phyloP scores from a whole-genome alignment of 1,140 invertebrate species.

The Lepidurus apus region DNA sequence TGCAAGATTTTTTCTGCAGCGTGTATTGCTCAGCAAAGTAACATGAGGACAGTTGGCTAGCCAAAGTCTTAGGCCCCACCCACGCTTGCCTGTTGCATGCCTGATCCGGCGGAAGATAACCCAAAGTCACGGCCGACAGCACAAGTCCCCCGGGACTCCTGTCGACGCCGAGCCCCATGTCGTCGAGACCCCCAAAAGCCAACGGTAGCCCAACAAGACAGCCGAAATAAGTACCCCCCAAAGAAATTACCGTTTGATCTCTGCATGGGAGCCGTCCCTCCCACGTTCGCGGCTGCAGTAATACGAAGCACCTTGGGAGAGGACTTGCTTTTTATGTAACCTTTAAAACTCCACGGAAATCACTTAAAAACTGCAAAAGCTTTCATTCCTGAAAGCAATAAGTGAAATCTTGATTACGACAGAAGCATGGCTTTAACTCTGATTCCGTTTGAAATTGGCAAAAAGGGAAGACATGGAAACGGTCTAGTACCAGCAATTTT shows the following conservation, averaged over 20 bases:
- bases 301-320: background rate
- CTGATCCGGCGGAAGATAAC: background rate
- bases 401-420: no score
- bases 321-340: background rate
- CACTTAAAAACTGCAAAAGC: no score
- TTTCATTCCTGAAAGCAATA: no score
- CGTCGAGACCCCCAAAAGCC: background rate
- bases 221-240: background rate
- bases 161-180: background rate
- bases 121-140: background rate
- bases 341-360: no score
- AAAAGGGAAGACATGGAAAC: no score
- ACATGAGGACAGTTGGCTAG: background rate
- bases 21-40: no score
- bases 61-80: background rate
- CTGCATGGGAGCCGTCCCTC: background rate
- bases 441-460: no score
- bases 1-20: no score
- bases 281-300: background rate
- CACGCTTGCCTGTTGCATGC: constrained; percentile 22
- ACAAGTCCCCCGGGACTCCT: background rate
- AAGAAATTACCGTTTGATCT: background rate
- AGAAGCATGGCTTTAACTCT: no score
- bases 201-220: background rate
- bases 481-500: no score